Evolutionary conservation across 2,797 vertebrate species (phyloP).

Genomic region (Sebastes minor): DNA sequence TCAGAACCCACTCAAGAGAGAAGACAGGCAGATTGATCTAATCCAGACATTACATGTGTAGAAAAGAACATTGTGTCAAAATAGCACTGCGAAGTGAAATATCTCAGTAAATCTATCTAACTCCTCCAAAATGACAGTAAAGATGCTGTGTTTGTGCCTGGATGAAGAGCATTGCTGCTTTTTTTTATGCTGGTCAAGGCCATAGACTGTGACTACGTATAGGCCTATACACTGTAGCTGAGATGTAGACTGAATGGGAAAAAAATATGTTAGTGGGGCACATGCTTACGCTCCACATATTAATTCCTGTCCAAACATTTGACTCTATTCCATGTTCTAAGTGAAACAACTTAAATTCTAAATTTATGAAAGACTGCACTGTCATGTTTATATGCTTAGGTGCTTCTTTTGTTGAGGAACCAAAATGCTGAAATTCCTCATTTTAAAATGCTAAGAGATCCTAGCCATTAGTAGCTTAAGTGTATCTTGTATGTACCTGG

Average conservation of each 20-base stretch:
- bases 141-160: not conserved
- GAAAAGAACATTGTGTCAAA: slow-evolving; percentile 60
- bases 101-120: slow-evolving; percentile 51
- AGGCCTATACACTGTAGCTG: not conserved
- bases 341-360: not conserved
- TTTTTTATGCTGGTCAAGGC: slow-evolving; percentile 25
- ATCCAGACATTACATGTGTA: slow-evolving; percentile 68
- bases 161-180: slow-evolving; percentile 8
- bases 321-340: not conserved
- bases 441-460: not conserved
- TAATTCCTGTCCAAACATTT: not conserved
- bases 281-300: not conserved
- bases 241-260: not conserved
- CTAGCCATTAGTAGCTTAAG: not conserved
- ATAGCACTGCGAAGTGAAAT: slow-evolving; percentile 58
- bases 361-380: not conserved
- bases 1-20: slow-evolving; percentile 49
- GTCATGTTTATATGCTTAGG: not conserved
- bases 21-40: slow-evolving; percentile 57
- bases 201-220: not conserved
- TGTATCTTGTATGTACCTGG: not conserved
- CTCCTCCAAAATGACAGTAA: slow-evolving; percentile 37
- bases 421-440: not conserved
- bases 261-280: not conserved
- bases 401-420: not conserved